phyloP scores from a whole-genome alignment of 2,888 invertebrate genomes.

The Marasmarcha lunaedactyla region DNA sequence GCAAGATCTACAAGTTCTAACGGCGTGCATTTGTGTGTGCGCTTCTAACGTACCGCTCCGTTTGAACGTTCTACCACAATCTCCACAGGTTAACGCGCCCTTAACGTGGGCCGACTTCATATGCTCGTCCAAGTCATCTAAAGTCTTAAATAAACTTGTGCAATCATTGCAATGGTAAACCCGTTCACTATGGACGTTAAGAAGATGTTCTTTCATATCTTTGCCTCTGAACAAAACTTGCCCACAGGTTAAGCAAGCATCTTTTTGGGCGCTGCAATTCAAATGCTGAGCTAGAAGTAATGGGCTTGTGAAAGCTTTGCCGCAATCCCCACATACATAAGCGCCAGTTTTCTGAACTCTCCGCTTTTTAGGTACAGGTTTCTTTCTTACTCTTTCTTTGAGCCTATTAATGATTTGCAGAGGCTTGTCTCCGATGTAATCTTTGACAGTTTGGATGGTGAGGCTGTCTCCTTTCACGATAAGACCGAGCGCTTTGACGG shows the following conservation, averaged over 20 bases:
- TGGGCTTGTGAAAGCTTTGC: slow-evolving; percentile 39
- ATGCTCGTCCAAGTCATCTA: slow-evolving; percentile 29
- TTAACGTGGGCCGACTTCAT: slow-evolving; percentile 29
- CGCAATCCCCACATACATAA: slow-evolving; percentile 42
- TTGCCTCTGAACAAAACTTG: slow-evolving; percentile 28
- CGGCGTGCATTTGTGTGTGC: slow-evolving; percentile 50
- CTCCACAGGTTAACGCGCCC: slow-evolving; percentile 33
- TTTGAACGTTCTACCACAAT: slow-evolving; percentile 44
- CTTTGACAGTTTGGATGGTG: slow-evolving; percentile 29
- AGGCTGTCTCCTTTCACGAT: slow-evolving; percentile 33
- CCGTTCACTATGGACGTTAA: slow-evolving; percentile 26
- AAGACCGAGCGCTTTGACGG: slow-evolving; percentile 32
- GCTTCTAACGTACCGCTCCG: slow-evolving; percentile 35
- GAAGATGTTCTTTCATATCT: slow-evolving; percentile 36
- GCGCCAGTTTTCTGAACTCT: slow-evolving; percentile 27
- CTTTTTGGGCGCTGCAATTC: slow-evolving; percentile 47
- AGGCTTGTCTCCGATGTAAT: slow-evolving; percentile 29
- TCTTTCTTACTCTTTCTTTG: slow-evolving; percentile 23
- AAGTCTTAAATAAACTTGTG: slow-evolving; percentile 30
- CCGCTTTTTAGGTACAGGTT: slow-evolving; percentile 21
- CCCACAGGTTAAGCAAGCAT: slow-evolving; percentile 43
- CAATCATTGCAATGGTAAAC: slow-evolving; percentile 34
- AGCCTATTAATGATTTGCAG: slow-evolving; percentile 29
- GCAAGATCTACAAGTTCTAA: slow-evolving; percentile 44
- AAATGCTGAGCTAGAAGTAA: slow-evolving; percentile 41